A percentile compares a stretch with the other conserved stretches of the same genome.
Evolutionary conservation across 2,113 vertebrate species (phyloP).

Genomic region (Apodemus speciosus): DNA sequence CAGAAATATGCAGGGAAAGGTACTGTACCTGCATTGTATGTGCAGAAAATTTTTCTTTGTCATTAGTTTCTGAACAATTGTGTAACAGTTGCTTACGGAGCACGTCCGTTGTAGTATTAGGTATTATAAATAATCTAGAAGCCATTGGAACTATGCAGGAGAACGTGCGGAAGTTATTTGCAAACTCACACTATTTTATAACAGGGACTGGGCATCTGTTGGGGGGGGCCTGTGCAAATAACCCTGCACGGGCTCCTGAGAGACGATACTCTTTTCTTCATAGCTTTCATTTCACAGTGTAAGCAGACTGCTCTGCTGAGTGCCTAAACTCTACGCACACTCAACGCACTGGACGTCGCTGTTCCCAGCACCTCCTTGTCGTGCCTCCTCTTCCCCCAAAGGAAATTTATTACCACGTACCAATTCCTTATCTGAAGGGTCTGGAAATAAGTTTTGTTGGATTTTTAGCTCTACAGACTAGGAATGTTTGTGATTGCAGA

Average conservation of each 20-base stretch:
- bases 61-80: not conserved
- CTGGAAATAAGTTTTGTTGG: slow-evolving; percentile 54
- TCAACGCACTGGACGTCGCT: slow-evolving; percentile 1
- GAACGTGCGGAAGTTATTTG: not conserved
- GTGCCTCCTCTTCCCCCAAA: not conserved
- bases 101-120: not conserved
- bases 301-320: slow-evolving; percentile 16
- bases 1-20: not conserved
- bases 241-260: not conserved
- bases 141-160: not conserved
- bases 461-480: slow-evolving; percentile 35
- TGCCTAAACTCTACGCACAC: not conserved
- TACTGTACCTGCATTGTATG: not conserved
- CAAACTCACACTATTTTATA: not conserved
- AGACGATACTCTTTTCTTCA: not conserved
- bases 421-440: slow-evolving; percentile 25
- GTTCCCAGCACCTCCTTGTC: slow-evolving; percentile 43
- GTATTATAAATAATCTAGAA: not conserved
- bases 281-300: slow-evolving; percentile 40
- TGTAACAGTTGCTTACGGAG: not conserved
- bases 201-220: not conserved
- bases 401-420: slow-evolving; percentile 53
- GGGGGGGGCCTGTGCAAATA: not conserved
- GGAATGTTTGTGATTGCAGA: slow-evolving; percentile 40
- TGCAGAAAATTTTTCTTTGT: not conserved